Percentiles rank a stretch among this genome's conserved stretches.
These are phyloP conservation scores for Anaspis maculata DNA, from an alignment of 2,888 invertebrate species.

Conservation along the genomic window DNA sequence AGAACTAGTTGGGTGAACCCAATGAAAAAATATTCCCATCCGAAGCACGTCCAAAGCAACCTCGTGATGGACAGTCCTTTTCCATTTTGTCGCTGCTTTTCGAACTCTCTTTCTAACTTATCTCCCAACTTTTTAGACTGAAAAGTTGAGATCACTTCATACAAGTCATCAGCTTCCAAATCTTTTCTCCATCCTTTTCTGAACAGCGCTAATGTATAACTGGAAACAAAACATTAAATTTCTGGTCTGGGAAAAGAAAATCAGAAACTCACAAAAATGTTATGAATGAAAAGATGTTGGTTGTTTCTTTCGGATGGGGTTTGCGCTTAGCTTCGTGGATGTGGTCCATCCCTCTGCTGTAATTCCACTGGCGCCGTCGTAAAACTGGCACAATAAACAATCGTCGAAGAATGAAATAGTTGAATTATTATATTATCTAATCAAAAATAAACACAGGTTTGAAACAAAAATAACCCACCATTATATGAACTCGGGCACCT, in stretches of 20 bases:
- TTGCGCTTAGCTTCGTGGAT: conserved; percentile 6
- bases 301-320: conserved; percentile 10
- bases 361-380: neutral
- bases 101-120: conserved; percentile 30
- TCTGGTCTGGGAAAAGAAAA: neutral
- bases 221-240: conserved; percentile 26
- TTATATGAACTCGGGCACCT: no score
- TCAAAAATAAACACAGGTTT: no score
- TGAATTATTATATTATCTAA: no score
- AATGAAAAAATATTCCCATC: conserved; percentile 17
- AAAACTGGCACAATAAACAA: no score
- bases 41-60: conserved; percentile 22
- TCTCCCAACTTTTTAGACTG: conserved; percentile 32
- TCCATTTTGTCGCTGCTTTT: conserved; percentile 6
- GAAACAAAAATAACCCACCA: no score
- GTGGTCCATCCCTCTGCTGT: conserved; percentile 10
- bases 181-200: conserved; percentile 55
- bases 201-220: conserved; percentile 59
- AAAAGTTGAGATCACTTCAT: conserved; percentile 42
- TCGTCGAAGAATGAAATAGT: no score
- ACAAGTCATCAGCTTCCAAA: conserved; percentile 53
- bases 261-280: conserved; percentile 13
- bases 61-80: conserved; percentile 3
- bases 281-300: conserved; percentile 9
- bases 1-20: conserved; percentile 20